Evolutionary conservation across 2,113 vertebrate genomes (phyloP).

Genomic region (Tenrec ecaudatus): DNA sequence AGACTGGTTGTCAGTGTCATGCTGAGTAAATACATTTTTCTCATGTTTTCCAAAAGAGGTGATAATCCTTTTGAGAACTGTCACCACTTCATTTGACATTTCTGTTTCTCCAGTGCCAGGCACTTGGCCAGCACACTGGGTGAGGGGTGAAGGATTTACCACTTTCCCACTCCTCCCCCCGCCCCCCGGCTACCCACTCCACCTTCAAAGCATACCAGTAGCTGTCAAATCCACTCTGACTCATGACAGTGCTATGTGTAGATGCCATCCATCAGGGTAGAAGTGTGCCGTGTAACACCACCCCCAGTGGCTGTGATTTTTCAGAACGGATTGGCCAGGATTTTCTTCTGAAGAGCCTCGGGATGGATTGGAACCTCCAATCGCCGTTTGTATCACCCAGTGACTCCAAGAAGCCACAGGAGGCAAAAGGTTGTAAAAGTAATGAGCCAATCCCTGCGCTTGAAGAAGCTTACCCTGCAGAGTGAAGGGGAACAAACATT

Average conservation of each 20-base stretch:
- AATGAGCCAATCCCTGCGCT: neutral
- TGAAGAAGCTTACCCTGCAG: neutral
- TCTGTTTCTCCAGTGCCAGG: constrained; percentile 6
- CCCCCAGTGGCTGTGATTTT: neutral
- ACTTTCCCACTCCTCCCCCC: no score
- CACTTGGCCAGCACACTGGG: neutral
- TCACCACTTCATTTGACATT: neutral
- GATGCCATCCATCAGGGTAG: neutral
- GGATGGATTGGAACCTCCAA: neutral
- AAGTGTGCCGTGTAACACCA: neutral
- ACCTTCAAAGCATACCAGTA: neutral
- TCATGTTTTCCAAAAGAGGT: neutral
- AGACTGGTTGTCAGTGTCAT: neutral
- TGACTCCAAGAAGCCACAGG: neutral
- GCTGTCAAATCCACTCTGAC: neutral
- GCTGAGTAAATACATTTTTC: constrained; percentile 13
- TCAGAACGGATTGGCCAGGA: neutral
- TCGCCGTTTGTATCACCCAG: neutral
- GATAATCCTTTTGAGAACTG: neutral
- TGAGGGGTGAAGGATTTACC: constrained; percentile 1
- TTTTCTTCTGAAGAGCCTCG: neutral
- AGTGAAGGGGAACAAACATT: neutral
- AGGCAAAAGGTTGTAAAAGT: neutral
- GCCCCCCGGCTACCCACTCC: no score
- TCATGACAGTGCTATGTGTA: neutral